Base-by-base conservation (phyloP, 1,140 invertebrate genomes). In the Mamestra configurata region DNA sequence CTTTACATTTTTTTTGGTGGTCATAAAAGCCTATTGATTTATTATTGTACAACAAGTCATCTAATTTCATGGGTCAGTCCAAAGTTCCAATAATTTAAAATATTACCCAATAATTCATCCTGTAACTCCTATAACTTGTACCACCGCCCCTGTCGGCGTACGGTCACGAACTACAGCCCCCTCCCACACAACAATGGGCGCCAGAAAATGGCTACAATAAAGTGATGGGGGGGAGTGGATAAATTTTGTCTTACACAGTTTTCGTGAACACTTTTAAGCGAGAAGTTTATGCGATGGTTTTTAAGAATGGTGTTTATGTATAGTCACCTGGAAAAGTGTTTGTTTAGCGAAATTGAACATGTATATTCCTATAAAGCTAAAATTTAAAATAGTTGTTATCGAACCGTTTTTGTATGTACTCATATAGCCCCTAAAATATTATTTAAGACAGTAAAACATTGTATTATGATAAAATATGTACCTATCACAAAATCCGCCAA, bases 131-230 rank as follows among this genome's bases (percentile, higher is more conserved):
- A n/a, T 77, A 71, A 70, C 80, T 85, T 84, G 55, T 15, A 59
- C 82, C 80, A 79, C 59, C 22, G 37, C 13, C 66, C 15, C 22
- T 53, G 46, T 79, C 77, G 79, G 70, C 70, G 59, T 77, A 79
- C 75, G 77, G 81, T 82, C 72, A 81, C 79, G 77, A 84, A 80
- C 77, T 85, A 82, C 77, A 79, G 70, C 70, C 43, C 46, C 24
- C 31, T 61, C 59, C 80, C 68, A 31, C 75, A 53, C 53, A 77
- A 84, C 82, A 80, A 84, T 83, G 76, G 80, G 75, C 79, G 61
- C 64, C 77, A 81, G 79, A 84, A 80, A 87, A 86, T 86, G 85
- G 81, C 79, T 82, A 86, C 85, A 87, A 88, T 88, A 84, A 85
- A 88, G 73, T 59, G 77, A 22, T 70, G 72, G 72, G 66, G 40